Evolutionary conservation across 2,797 vertebrate genomes (phyloP).

Genomic region (Vireo griseus): DNA sequence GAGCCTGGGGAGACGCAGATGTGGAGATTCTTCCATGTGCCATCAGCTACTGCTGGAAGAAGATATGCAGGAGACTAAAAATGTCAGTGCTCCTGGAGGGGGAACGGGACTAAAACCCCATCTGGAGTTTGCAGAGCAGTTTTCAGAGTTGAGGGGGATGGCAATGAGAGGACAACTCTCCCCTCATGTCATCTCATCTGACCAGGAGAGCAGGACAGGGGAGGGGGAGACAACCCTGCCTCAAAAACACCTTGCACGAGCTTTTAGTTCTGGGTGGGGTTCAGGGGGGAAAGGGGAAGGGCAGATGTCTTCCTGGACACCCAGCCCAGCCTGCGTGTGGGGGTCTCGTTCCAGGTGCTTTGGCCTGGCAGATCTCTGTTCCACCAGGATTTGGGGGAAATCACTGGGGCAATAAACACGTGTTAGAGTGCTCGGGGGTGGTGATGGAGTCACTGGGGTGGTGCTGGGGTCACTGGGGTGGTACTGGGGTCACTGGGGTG

Average conservation of each 20-base stretch:
- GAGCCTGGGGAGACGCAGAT: not conserved
- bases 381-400: not conserved
- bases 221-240: not conserved
- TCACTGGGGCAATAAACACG: fast-evolving
- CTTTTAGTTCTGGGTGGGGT: not conserved
- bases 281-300: not conserved
- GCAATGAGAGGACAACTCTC: not conserved
- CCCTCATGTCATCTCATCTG: not conserved
- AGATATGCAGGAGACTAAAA: not conserved
- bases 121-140: not conserved
- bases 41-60: not conserved
- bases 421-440: fast-evolving
- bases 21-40: not conserved
- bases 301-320: too few species aligned
- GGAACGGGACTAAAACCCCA: not conserved
- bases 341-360: not conserved
- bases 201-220: not conserved
- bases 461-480: too few species aligned
- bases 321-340: fast-evolving
- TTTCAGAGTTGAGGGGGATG: not conserved
- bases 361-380: not conserved
- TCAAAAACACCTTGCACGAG: fast-evolving
- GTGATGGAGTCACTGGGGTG: not conserved
- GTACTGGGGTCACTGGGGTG: not conserved
- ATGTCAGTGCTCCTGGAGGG: not conserved